Conservation (phyloP, 2,888 invertebrate genomes). For the Xanthorhoe spadicearia region DNA sequence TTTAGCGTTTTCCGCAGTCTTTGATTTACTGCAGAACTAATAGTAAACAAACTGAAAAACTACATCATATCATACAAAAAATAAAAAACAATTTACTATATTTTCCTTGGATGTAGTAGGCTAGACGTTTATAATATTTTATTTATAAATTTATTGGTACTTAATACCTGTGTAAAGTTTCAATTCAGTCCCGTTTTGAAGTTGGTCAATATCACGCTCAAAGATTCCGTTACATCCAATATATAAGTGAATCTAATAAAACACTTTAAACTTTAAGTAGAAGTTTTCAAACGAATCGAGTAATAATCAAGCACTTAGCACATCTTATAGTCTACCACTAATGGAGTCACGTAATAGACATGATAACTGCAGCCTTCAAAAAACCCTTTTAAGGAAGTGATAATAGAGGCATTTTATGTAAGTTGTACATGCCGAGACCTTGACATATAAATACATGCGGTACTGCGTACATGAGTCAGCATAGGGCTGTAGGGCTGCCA, state of each 20-base stretch:
- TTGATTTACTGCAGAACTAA: not conserved
- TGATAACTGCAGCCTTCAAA: conserved; percentile 5
- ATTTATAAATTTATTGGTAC: too few species aligned
- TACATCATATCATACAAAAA: not conserved
- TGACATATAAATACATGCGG: conserved; percentile 37
- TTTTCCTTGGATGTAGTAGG: too few species aligned
- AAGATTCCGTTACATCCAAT: too few species aligned
- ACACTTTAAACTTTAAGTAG: not conserved
- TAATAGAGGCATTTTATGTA: conserved; percentile 20
- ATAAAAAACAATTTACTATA: too few species aligned
- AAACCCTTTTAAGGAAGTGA: conserved; percentile 15
- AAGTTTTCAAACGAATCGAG: not conserved
- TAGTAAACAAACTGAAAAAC: conserved; percentile 1
- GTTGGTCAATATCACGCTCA: too few species aligned
- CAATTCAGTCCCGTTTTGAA: too few species aligned
- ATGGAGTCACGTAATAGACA: not conserved
- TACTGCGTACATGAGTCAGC: conserved; percentile 34
- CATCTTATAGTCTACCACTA: not conserved
- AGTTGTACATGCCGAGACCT: conserved; percentile 33
- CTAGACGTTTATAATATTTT: too few species aligned
- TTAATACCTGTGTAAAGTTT: too few species aligned
- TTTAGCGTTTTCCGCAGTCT: conserved; percentile 3
- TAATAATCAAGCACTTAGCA: not conserved
- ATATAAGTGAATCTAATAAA: too few species aligned
- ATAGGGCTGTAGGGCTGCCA: conserved; percentile 15